Evolutionary conservation across 2,888 invertebrate species (phyloP).

Genomic region (Boloria selene): DNA sequence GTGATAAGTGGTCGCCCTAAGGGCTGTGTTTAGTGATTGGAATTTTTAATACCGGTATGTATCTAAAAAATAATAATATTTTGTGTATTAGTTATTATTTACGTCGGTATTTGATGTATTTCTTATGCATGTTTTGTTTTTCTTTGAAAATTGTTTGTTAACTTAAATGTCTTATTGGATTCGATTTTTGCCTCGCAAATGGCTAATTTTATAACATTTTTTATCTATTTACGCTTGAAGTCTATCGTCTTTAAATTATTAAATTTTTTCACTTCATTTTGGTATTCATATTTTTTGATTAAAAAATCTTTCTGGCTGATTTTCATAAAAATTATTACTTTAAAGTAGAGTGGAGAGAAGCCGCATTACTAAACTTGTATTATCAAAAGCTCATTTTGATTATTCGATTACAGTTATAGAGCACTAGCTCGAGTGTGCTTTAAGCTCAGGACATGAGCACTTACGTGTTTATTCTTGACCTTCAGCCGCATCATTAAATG

Average conservation of each 20-base stretch:
- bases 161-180: constrained; percentile 11
- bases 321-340: neutral
- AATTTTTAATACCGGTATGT: constrained; percentile 59
- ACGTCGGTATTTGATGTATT: too few species aligned
- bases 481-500: constrained; percentile 38
- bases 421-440: neutral
- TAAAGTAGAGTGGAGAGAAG: too few species aligned
- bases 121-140: too few species aligned
- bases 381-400: too few species aligned
- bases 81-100: too few species aligned
- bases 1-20: constrained; percentile 69
- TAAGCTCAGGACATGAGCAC: neutral
- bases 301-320: neutral
- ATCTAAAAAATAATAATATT: too few species aligned
- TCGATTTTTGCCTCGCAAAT: constrained; percentile 5
- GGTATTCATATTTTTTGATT: constrained; percentile 1
- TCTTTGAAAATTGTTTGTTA: too few species aligned
- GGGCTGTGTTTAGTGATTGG: constrained; percentile 52
- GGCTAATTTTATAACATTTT: neutral
- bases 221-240: constrained; percentile 1
- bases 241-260: neutral
- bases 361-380: too few species aligned
- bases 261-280: neutral
- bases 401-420: too few species aligned
- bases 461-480: constrained; percentile 30